A percentile compares a stretch with the other conserved stretches of the same genome.
Conservation (phyloP, 2,113 vertebrate genomes). For the Urocolius indicus region DNA sequence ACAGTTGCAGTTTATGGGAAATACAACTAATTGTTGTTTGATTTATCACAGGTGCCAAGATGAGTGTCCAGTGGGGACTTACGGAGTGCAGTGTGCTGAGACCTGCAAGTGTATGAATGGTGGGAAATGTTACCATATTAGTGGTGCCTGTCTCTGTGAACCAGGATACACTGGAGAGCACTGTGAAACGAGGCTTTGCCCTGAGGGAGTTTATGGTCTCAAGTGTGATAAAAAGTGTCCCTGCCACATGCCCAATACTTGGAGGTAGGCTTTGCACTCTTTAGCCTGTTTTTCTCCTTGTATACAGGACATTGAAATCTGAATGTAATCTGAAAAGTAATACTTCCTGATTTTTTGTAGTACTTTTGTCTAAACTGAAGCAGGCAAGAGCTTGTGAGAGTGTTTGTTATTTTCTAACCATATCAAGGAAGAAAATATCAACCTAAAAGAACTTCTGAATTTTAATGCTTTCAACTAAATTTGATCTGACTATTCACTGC, state of each 20-base stretch:
- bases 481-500: not conserved
- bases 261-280: slow-evolving; percentile 77
- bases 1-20: not conserved
- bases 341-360: not conserved
- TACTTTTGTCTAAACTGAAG: not conserved
- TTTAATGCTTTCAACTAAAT: not conserved
- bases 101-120: slow-evolving; percentile 88
- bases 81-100: slow-evolving; percentile 83
- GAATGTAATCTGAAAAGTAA: not conserved
- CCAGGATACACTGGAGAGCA: slow-evolving; percentile 87
- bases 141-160: slow-evolving; percentile 90
- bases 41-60: slow-evolving; percentile 88
- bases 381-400: not conserved
- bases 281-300: not conserved
- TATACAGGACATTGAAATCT: not conserved
- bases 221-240: slow-evolving; percentile 90
- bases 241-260: slow-evolving; percentile 85
- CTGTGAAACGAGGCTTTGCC: slow-evolving; percentile 88
- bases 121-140: slow-evolving; percentile 90
- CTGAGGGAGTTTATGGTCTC: slow-evolving; percentile 86
- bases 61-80: slow-evolving; percentile 89
- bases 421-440: not conserved
- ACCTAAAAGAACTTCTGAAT: not conserved
- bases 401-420: not conserved
- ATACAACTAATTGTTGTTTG: not conserved